Base-by-base conservation (phyloP, 2,113 vertebrate genomes). In the Bos javanicus region DNA sequence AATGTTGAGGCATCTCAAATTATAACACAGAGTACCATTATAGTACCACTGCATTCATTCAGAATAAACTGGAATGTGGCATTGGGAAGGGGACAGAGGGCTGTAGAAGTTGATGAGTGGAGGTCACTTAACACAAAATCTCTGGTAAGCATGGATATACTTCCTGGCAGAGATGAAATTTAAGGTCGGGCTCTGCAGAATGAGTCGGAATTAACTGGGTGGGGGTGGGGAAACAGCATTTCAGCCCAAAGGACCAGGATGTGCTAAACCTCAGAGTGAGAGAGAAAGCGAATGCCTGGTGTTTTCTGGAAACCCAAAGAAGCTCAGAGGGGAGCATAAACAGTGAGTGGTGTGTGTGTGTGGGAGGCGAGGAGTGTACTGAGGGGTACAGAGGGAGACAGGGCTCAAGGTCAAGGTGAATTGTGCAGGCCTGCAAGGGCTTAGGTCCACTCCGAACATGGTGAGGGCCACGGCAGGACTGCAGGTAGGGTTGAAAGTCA, bases 381-480 rank as follows among this genome's bases (percentile, higher is more conserved):
- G 21, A 90, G 76, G 60, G 52, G 19, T 16, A 6, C 28, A 28
- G 62, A 36, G 39, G 17, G 28, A 56, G 26, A 9, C 5, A 13
- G 25, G 64, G 43, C 26, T 95, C 36, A 28, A 60, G 74, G 6
- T 57, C 36, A 43, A 25, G 43, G 81, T 59, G 78, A n/a, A 16
- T 3, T 30, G 25, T 50, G 26, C 19, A 67, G 78, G 14, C 78
- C 83, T 21, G 6, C 21, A 23, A 62, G 54, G 15, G 15, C 43
- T 25, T 60, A 33, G 60, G 17, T 62, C 43, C 28, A 30, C 23
- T 15, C 10, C 4, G 7, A 33, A 33, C 10, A 7, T 0, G 5
- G 14, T 33, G 62, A 33, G 2, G 17, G 7, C 6, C 46, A 1
- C 1, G 0, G 67, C 11, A 2, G 5, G 46, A 19, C 33, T 64